phyloP scores from a whole-genome alignment of 2,797 vertebrate species.

The Mormyrops attenuatus region DNA sequence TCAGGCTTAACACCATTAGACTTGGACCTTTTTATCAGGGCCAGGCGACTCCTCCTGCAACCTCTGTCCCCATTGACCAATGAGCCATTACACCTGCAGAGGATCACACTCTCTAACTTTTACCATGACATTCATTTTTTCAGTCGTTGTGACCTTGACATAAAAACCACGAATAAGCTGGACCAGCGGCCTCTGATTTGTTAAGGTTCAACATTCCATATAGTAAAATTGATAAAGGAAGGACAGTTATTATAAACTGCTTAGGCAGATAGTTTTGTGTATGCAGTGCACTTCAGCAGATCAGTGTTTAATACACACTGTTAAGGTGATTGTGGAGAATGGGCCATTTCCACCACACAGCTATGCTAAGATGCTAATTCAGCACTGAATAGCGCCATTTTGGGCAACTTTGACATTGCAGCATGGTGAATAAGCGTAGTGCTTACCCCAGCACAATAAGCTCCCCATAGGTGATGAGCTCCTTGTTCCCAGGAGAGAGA shows the following conservation, averaged over 20 bases:
- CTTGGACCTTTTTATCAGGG: slow-evolving; percentile 75
- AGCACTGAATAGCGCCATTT: not conserved
- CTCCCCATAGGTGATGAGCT: slow-evolving; percentile 79
- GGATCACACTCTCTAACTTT: not conserved
- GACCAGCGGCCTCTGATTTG: not conserved
- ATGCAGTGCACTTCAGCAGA: not conserved
- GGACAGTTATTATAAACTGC: not conserved
- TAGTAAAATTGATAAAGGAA: not conserved
- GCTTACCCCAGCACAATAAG: slow-evolving; percentile 83
- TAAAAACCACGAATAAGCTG: not conserved
- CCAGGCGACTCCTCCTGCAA: slow-evolving; percentile 74
- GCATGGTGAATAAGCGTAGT: not conserved
- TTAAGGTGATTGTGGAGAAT: not conserved
- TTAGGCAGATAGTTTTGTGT: not conserved
- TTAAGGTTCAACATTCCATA: not conserved
- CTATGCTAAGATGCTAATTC: not conserved
- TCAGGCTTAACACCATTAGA: slow-evolving; percentile 81
- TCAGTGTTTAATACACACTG: not conserved
- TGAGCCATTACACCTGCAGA: slow-evolving; percentile 75
- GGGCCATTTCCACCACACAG: not conserved
- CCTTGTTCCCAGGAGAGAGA: slow-evolving; percentile 67
- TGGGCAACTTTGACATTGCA: not conserved
- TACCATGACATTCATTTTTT: not conserved
- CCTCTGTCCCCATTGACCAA: slow-evolving; percentile 77
- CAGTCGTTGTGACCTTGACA: not conserved